phyloP scores from a whole-genome alignment of 2,113 vertebrate genomes.

The Podarcis muralis region DNA sequence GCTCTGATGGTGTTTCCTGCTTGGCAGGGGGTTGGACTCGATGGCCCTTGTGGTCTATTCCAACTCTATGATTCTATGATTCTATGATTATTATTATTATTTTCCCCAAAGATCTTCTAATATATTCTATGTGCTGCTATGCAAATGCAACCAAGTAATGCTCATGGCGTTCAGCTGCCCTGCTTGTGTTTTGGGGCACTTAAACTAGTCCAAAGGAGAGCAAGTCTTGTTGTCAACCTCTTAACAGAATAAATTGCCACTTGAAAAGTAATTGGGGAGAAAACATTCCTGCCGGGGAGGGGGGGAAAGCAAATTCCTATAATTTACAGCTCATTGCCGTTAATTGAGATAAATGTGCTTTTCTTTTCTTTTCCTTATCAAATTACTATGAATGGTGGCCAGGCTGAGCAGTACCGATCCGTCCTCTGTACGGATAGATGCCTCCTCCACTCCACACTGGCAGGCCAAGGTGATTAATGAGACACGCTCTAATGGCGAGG shows the following conservation, averaged over 20 bases:
- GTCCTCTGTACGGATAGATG: neutral
- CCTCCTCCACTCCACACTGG: neutral
- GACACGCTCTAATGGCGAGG: neutral
- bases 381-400: constrained; percentile 28
- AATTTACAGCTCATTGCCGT: constrained; percentile 41
- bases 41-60: no score
- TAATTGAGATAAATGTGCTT: constrained; percentile 54
- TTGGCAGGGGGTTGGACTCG: no score
- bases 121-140: no score
- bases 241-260: constrained; percentile 51
- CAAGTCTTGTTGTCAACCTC: constrained; percentile 27
- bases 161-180: neutral
- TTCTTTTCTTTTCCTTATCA: constrained; percentile 33
- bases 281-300: constrained; percentile 33
- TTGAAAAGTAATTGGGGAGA: constrained; percentile 49
- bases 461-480: constrained; percentile 37
- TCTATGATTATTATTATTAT: no score
- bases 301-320: constrained; percentile 50
- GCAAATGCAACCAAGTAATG: no score
- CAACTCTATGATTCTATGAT: no score
- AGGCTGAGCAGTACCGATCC: neutral
- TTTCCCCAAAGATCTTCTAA: no score
- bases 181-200: neutral
- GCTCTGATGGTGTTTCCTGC: no score
- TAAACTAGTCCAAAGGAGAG: neutral